A percentile compares a stretch with the other conserved stretches of the same genome.
Conservation (phyloP, 2,888 invertebrate genomes). For the Melanargia galathea region DNA sequence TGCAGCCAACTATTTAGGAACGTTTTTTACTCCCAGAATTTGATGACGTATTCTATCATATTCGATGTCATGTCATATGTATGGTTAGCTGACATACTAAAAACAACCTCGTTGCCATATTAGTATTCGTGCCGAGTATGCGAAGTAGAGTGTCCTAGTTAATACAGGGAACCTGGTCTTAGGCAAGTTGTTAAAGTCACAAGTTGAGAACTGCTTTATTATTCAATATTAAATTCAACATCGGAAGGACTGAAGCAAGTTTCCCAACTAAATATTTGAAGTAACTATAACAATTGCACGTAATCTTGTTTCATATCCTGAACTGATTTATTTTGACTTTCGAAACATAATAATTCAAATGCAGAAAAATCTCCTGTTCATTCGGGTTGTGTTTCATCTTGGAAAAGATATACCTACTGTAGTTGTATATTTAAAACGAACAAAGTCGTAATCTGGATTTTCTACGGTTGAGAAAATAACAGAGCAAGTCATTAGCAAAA, state of each 20-base stretch:
- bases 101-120: constrained; percentile 42
- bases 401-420: not conserved
- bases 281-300: constrained; percentile 66
- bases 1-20: no score
- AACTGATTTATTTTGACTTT: constrained; percentile 21
- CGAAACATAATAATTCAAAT: not conserved
- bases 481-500: constrained; percentile 2
- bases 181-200: constrained; percentile 74
- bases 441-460: not conserved
- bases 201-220: constrained; percentile 77
- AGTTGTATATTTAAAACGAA: not conserved
- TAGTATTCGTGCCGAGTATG: constrained; percentile 49
- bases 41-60: not conserved
- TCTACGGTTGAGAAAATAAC: not conserved
- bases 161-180: constrained; percentile 69
- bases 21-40: not conserved
- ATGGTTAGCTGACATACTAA: constrained; percentile 29
- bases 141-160: constrained; percentile 51
- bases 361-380: not conserved
- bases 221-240: constrained; percentile 79
- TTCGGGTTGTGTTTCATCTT: no score
- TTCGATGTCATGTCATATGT: not conserved
- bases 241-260: constrained; percentile 71
- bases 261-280: constrained; percentile 78
- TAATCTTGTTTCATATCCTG: constrained; percentile 49